Evolutionary conservation across 2,888 invertebrate species (phyloP).

Genomic region (Serrognathus titanus): DNA sequence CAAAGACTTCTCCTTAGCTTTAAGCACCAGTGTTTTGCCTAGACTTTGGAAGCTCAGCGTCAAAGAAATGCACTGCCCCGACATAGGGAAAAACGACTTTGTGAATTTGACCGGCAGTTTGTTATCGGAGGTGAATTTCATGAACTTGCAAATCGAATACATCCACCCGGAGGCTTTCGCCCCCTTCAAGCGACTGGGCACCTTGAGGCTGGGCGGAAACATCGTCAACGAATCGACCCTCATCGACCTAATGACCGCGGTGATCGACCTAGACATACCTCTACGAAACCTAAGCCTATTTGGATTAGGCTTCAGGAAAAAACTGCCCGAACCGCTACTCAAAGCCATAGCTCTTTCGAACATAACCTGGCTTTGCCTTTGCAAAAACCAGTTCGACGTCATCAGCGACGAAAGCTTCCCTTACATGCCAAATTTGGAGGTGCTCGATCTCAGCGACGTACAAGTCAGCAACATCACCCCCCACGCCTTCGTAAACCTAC

Average conservation of each 20-base stretch:
- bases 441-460: conserved; percentile 56
- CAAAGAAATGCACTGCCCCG: conserved; percentile 54
- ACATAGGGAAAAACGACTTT: conserved; percentile 50
- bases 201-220: conserved; percentile 55
- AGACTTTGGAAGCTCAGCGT: conserved; percentile 51
- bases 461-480: conserved; percentile 50
- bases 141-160: conserved; percentile 54
- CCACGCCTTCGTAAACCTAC: conserved; percentile 53
- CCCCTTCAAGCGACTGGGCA: conserved; percentile 49
- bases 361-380: conserved; percentile 51
- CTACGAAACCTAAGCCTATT: conserved; percentile 52
- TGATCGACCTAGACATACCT: conserved; percentile 46
- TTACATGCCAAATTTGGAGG: conserved; percentile 53
- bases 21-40: conserved; percentile 50
- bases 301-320: conserved; percentile 54
- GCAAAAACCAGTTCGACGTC: conserved; percentile 57
- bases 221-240: conserved; percentile 50
- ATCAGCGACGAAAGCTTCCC: conserved; percentile 55
- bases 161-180: conserved; percentile 54
- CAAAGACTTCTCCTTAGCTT: conserved; percentile 47
- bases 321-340: conserved; percentile 51
- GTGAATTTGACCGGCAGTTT: conserved; percentile 48
- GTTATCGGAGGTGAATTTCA: conserved; percentile 51
- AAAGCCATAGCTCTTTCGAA: conserved; percentile 53
- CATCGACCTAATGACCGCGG: conserved; percentile 46